These are phyloP conservation scores for Salminus brasiliensis DNA, from an alignment of 2,113 vertebrate species.

Conservation along the genomic window DNA sequence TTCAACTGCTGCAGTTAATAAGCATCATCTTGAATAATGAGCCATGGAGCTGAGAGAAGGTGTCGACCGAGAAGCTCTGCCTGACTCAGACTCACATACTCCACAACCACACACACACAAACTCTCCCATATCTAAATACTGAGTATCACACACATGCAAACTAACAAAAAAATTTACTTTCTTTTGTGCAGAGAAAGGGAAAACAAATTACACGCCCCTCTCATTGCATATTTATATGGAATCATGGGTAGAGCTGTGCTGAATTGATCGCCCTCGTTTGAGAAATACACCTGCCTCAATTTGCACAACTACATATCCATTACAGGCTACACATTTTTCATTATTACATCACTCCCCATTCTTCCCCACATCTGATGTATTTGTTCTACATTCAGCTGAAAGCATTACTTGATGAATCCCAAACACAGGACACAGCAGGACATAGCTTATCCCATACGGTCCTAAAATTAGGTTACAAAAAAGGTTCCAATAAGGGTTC, in stretches of 20 bases:
- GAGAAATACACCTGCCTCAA: constrained; percentile 16
- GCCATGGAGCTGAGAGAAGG: constrained; percentile 34
- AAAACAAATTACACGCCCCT: constrained; percentile 42
- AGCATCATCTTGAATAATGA: constrained; percentile 62
- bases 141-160: neutral
- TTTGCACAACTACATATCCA: constrained; percentile 18
- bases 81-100: constrained; percentile 28
- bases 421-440: neutral
- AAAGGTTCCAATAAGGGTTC: too few species aligned
- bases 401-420: neutral
- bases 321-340: constrained; percentile 28
- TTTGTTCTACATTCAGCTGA: neutral
- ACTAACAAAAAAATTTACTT: neutral
- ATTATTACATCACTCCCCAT: neutral
- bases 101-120: neutral
- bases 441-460: constrained; percentile 30
- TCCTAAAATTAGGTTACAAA: neutral
- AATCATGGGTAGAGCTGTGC: constrained; percentile 7
- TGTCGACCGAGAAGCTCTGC: constrained; percentile 41
- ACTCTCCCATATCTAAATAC: neutral
- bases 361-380: neutral
- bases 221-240: constrained; percentile 35
- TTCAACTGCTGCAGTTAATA: constrained; percentile 52
- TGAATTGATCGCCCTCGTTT: constrained; percentile 28
- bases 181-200: constrained; percentile 10